phyloP scores from a whole-genome alignment of 2,888 invertebrate genomes.

The Hydrotaea diabolus region DNA sequence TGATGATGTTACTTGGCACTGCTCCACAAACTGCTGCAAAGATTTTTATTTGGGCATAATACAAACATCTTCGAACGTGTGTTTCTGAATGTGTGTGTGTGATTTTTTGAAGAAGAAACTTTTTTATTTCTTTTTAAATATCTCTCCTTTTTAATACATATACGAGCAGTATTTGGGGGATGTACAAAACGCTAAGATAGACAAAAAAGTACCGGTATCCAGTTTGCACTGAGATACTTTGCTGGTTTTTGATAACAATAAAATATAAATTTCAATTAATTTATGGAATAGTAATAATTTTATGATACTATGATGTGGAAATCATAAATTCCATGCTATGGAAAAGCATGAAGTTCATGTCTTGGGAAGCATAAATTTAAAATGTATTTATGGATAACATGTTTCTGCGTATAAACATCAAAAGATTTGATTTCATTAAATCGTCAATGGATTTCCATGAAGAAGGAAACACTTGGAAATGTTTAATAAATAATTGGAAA shows the following conservation, averaged over 20 bases:
- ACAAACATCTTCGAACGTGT: background rate
- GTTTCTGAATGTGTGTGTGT: background rate
- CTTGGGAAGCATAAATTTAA: no score
- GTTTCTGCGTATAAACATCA: no score
- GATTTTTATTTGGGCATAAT: conserved; percentile 23
- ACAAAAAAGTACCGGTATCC: conserved; percentile 14
- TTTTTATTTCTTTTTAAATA: conserved; percentile 26
- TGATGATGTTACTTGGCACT: conserved; percentile 27
- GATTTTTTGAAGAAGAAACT: background rate
- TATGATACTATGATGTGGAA: background rate
- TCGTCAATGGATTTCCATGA: no score
- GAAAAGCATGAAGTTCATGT: no score
- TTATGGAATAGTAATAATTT: background rate
- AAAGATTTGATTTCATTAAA: no score
- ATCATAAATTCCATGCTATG: conserved; percentile 19
- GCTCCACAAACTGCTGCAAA: conserved; percentile 8
- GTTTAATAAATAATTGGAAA: no score
- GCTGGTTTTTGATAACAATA: background rate
- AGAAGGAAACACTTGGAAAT: no score
- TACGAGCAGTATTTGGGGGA: background rate
- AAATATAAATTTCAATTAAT: conserved; percentile 3
- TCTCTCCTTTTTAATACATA: conserved; percentile 14
- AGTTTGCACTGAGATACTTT: background rate
- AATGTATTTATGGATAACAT: no score
- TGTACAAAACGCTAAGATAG: background rate